Conservation (phyloP, 1,140 invertebrate species). For the Drosophila miranda region DNA sequence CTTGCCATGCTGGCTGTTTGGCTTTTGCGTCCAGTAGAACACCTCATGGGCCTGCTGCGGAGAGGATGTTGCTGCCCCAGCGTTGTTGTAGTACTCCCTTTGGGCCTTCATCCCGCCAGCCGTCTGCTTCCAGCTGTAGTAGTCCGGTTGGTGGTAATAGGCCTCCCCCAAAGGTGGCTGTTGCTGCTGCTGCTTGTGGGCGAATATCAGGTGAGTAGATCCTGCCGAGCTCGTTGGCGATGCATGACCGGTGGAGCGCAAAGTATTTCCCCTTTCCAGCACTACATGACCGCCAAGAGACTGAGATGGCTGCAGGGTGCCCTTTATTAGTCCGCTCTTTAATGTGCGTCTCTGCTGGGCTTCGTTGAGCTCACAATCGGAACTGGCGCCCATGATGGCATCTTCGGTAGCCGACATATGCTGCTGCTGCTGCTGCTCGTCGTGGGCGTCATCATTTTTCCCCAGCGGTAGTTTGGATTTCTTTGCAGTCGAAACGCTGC, state of each 20-base stretch:
- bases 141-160: conserved; percentile 78
- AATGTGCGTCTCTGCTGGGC: conserved; percentile 56
- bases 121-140: conserved; percentile 75
- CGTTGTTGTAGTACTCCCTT: conserved; percentile 69
- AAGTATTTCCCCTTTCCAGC: conserved; percentile 59
- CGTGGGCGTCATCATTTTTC: conserved; percentile 38
- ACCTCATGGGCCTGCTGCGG: conserved; percentile 76
- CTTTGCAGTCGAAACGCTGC: conserved; percentile 46
- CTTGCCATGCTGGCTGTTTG: conserved; percentile 74
- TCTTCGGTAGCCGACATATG: conserved; percentile 57
- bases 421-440: conserved; percentile 52
- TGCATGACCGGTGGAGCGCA: conserved; percentile 74
- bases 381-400: conserved; percentile 65
- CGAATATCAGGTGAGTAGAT: conserved; percentile 78
- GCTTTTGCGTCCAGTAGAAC: conserved; percentile 80
- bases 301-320: conserved; percentile 57
- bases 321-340: conserved; percentile 65
- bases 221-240: conserved; percentile 81
- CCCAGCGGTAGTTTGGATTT: conserved; percentile 66
- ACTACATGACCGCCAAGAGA: conserved; percentile 54
- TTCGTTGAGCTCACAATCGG: conserved; percentile 73
- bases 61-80: conserved; percentile 37
- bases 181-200: conserved; percentile 66
- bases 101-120: conserved; percentile 19
- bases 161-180: conserved; percentile 53